Evolutionary conservation across 2,113 vertebrate genomes (phyloP).

Genomic region (Neotoma lepida): DNA sequence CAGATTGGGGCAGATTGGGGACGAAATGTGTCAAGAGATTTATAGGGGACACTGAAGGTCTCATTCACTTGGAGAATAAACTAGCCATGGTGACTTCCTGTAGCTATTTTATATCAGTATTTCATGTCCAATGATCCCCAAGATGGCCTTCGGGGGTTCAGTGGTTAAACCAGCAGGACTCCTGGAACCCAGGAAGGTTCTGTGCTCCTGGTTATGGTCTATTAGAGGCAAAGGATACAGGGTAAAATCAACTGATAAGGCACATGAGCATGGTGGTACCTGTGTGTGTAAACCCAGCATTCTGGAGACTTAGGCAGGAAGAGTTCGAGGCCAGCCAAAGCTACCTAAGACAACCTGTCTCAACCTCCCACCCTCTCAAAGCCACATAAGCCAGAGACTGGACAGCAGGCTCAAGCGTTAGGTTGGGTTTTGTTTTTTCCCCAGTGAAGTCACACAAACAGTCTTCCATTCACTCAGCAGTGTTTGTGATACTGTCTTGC

Average conservation of each 20-base stretch:
- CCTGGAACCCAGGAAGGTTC: not conserved
- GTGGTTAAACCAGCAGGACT: not conserved
- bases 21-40: not conserved
- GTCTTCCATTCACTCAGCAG: not conserved
- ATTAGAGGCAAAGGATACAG: not conserved
- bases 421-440: not conserved
- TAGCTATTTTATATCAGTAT: not conserved
- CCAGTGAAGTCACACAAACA: not conserved
- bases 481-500: not conserved
- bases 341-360: not conserved
- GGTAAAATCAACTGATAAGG: not conserved
- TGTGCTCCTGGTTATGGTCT: not conserved
- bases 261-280: not conserved
- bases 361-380: not conserved
- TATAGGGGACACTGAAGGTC: constrained; percentile 2
- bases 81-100: not conserved
- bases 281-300: not conserved
- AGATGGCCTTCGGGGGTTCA: not conserved
- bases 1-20: not conserved
- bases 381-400: not conserved
- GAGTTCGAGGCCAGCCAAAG: not conserved
- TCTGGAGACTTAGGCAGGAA: not conserved
- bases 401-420: not conserved
- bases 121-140: not conserved
- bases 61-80: not conserved